Evolutionary conservation across 1,140 invertebrate species (phyloP).

Genomic region (Drosophila subpulchrella): DNA sequence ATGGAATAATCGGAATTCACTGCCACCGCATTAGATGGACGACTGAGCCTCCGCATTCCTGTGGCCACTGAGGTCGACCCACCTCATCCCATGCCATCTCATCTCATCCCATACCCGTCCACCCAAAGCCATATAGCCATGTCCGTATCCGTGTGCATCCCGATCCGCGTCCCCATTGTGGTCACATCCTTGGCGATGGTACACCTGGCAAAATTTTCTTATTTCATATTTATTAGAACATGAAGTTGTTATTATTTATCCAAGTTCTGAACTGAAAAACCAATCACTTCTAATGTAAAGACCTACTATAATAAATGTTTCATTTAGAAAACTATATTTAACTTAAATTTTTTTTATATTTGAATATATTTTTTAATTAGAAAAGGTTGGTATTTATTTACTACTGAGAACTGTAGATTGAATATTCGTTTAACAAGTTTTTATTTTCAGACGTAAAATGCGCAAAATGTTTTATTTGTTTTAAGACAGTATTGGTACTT

Average conservation of each 20-base stretch:
- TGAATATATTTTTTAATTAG: too few species aligned
- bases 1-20: constrained; percentile 29
- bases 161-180: background rate
- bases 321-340: too few species aligned
- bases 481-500: too few species aligned
- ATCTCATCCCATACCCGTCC: background rate
- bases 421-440: background rate
- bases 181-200: constrained; percentile 2
- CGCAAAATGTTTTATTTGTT: too few species aligned
- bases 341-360: too few species aligned
- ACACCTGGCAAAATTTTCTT: background rate
- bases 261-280: too few species aligned
- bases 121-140: background rate
- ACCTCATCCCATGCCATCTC: constrained; percentile 3
- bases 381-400: too few species aligned
- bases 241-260: background rate
- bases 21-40: constrained; percentile 22
- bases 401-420: too few species aligned
- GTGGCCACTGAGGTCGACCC: constrained; percentile 48
- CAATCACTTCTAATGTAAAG: too few species aligned
- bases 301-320: too few species aligned
- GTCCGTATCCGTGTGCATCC: background rate
- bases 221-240: background rate
- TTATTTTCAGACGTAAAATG: background rate
- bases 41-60: constrained; percentile 29